These are phyloP conservation scores for Palloptera scutellata DNA, from an alignment of 2,888 invertebrate species.

Conservation along the genomic window DNA sequence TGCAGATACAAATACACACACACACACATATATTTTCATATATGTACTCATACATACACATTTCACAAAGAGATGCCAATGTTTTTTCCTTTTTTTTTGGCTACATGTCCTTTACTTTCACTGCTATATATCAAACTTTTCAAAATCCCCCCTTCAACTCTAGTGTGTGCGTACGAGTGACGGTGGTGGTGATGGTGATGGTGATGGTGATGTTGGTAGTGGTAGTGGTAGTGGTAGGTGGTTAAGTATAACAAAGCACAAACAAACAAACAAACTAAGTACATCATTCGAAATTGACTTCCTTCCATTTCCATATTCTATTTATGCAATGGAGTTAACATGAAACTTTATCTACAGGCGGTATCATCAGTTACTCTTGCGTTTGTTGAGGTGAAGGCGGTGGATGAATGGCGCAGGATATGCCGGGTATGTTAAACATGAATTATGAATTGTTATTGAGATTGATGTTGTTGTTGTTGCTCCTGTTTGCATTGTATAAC, in stretches of 20 bases:
- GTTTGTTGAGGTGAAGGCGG: conserved; percentile 19
- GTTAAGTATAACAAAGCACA: background rate
- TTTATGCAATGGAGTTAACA: no score
- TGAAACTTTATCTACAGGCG: no score
- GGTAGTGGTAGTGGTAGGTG: no score
- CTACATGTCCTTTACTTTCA: no score
- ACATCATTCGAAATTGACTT: conserved; percentile 16
- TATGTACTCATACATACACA: background rate
- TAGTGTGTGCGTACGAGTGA: no score
- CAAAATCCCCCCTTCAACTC: no score
- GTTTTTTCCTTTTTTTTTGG: no score
- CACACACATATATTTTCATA: no score
- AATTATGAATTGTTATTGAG: conserved; percentile 63
- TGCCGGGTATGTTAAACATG: conserved; percentile 58
- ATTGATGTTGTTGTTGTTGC: conserved; percentile 60
- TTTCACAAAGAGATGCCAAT: background rate
- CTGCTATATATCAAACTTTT: no score
- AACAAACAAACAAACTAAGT: background rate
- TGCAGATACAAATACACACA: conserved; percentile 13
- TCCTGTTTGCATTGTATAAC: conserved; percentile 33
- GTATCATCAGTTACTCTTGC: background rate
- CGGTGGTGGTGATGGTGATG: no score
- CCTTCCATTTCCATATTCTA: background rate
- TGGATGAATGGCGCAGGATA: conserved; percentile 19
- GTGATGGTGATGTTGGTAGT: no score